Evolutionary conservation across 2,113 vertebrate genomes (phyloP), one percentile per base, ranked within the genome.

Genomic region (Hyla sarda): DNA sequence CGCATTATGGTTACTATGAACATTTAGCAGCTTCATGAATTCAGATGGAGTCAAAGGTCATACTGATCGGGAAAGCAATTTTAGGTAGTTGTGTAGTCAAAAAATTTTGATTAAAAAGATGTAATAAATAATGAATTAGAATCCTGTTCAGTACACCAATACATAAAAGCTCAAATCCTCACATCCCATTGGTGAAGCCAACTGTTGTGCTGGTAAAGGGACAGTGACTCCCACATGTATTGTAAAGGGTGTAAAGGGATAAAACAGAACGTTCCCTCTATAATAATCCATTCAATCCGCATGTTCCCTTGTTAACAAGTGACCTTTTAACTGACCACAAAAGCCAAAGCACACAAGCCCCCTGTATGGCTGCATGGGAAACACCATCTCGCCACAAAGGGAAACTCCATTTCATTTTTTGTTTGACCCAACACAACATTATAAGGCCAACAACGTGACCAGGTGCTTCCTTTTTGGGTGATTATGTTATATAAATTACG

Each of bases 321-420:
- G 84, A 86, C 84, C 84, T 86, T 85, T 86, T 56, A 71, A 21
- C 6, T 50, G 41, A 76, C 60, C 60, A 85, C 83, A 85, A 85
- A 85, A 85, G 83, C 58, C 30, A 52, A 67, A 54, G 76, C 73
- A 69, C 65, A 85, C 74, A 48, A 85, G 73, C 16, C 21, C 58
- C 58, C 60, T 52, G 73, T 52, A 72, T 72, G 60, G 74, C 60
- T 7, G 52, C 16, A 41, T 85, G 58, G 58, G 73, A 78, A 85
- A 78, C 54, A 41, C 17, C 25, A 60, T 37, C 82, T 19, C 8
- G 37, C 12, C 47, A 54, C 60, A 85, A 78, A 77, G 48, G 41
- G 28, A 56, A 12, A 34, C 9, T 25, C 19, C 67, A 72, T 56
- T 83, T 73, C 2, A 73, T 73, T 54, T 56, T 30, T 56, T 37